These are phyloP conservation scores for Tangara arthus DNA, from an alignment of 2,797 vertebrate genomes.

Conservation along the genomic window DNA sequence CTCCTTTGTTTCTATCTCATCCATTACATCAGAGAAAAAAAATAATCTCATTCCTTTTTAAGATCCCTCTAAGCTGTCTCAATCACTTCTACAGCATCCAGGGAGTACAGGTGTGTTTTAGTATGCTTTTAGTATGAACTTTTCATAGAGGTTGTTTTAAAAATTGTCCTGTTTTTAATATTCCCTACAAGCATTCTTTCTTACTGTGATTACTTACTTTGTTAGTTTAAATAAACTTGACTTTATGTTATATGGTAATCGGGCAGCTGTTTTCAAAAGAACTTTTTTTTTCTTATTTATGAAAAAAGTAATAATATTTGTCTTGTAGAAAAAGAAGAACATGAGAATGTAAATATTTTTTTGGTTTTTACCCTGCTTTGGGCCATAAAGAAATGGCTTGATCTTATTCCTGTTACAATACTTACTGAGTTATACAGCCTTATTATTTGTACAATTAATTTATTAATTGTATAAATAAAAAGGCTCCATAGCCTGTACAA, in stretches of 20 bases:
- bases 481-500: too few relatives aligned
- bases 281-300: neutral
- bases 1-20: neutral
- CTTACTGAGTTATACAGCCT: neutral
- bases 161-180: neutral
- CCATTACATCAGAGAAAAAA: neutral
- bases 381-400: neutral
- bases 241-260: neutral
- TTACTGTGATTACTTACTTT: neutral
- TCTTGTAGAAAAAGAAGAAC: neutral
- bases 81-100: neutral
- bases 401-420: neutral
- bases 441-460: neutral
- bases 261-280: neutral
- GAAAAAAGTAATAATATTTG: neutral
- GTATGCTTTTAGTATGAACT: rapidly evolving
- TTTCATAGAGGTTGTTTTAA: neutral
- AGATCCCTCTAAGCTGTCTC: neutral
- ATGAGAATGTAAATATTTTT: neutral
- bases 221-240: neutral
- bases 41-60: neutral
- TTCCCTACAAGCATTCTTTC: neutral
- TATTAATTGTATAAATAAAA: too few relatives aligned
- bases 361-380: neutral
- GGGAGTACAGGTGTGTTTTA: neutral